Percentiles rank a stretch among this genome's conserved stretches.
Evolutionary conservation across 2,888 invertebrate species (phyloP).

Genomic region (Drosophila quinaria): DNA sequence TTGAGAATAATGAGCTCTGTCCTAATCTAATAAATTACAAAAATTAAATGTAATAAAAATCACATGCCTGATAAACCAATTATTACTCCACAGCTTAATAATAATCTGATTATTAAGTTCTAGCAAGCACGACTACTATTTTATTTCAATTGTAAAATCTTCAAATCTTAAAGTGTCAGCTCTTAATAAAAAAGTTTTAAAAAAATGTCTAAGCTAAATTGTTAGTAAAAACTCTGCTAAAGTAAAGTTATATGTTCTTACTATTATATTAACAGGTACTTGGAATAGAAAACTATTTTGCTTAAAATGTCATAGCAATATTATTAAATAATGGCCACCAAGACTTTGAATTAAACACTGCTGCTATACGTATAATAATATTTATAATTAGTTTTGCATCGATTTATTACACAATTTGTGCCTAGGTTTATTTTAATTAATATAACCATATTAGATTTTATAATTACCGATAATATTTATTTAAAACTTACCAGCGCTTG

Average conservation of each 20-base stretch:
- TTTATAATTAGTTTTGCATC: slow-evolving; percentile 5
- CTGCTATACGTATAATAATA: not conserved
- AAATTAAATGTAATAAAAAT: too few species aligned
- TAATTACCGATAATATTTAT: slow-evolving; percentile 4
- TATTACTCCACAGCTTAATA: too few species aligned
- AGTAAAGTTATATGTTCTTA: not conserved
- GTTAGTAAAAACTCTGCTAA: not conserved
- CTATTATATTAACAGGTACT: not conserved
- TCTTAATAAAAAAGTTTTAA: not conserved
- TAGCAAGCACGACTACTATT: too few species aligned
- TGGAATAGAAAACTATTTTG: not conserved
- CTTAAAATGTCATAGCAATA: not conserved
- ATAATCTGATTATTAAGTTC: too few species aligned
- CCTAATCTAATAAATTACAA: too few species aligned
- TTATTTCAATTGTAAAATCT: too few species aligned
- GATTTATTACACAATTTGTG: not conserved
- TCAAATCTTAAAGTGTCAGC: too few species aligned
- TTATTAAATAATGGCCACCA: not conserved
- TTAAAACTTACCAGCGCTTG: not conserved
- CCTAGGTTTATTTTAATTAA: not conserved
- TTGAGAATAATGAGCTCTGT: not conserved
- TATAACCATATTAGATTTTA: not conserved
- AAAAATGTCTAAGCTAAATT: not conserved
- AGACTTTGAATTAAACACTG: not conserved
- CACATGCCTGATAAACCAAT: too few species aligned